Evolutionary conservation across 2,888 invertebrate genomes (phyloP), one percentile per base, ranked within the genome.

Genomic region (Fabriciana adippe): DNA sequence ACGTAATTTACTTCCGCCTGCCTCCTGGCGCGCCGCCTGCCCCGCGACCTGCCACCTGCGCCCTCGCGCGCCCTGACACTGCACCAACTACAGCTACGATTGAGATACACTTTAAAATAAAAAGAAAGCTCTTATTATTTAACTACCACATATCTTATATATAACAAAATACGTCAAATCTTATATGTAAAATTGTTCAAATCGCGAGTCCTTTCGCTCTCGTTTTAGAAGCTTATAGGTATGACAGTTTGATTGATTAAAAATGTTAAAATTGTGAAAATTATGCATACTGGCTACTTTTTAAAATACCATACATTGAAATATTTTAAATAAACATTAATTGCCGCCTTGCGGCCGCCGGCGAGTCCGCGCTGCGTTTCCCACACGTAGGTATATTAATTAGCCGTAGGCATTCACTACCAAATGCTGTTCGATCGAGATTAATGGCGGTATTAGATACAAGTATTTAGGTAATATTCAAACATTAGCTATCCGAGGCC

Each of bases 1-100:
- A 83, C 83, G 82, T 89, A 83, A 87, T 86, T 85, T 83, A 86
- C 81, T 84, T 83, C 86, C 83, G 67, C 21, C 54, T 51, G 62
- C 63, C 69, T 65, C 71, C 67, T 50, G 67, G 31, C 55, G 69
- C 55, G 60, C 53, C 45, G 59, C 18, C 56, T 15, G 67, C 26
- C 47, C 59, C 48, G 51, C 61, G 57, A 47, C 53, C 56, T 26
- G 18, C 51, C 50, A 48, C 63, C 50, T 64, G 64, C 64, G 35
- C 26, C 35, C 51, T 15, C 16, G 26, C 41, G n/a, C 45, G 11
- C 26, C 21, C 21, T 26, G 16, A 51, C 35, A 8, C 8, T 41
- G 26, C 26, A 5, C 26, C 26, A 26, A 26, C 26, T 26, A 26
- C 35, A 41, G 8, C 11, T 41, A 11, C 11, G 35, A 41, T 41